Evolutionary conservation across 2,888 invertebrate species (phyloP), one percentile per base, ranked within the genome.

Genomic region (Sarcophaga caerulescens): DNA sequence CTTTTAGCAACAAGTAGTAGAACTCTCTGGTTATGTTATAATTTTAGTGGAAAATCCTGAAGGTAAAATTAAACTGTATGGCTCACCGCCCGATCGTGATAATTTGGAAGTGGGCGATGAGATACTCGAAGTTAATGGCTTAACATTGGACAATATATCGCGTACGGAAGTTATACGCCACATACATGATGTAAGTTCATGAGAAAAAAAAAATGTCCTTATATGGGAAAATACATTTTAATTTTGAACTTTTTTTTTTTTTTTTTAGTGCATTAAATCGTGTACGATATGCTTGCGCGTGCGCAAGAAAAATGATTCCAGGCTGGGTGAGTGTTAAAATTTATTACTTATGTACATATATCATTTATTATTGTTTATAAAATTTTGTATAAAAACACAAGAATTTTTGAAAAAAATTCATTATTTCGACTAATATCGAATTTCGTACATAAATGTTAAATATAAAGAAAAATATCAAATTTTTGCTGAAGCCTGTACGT

Each of bases 71-170:
- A 98, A 98, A 94, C 94, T 98, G 89, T 98, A 98, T 93, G 98
- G 98, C 89, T 97, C 97, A 88, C 97, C 97, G 88, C 98, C 98
- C 82, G 98, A 99, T 92, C 96, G 97, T 94, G 98, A 99, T 94
- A 96, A 96, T 94, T 94, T 99, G 94, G 98, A 98, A 94, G 96
- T 99, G 91, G 98, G 98, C 86, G 99, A 99, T 94, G 99, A 99
- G 94, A 99, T 99, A 93, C 95, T 99, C 94, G 98, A 98, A 94
- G 98, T 99, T 89, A 99, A 99, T 93, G 99, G 99, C 90, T 96
- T 97, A 89, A 96, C 96, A 89, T 94, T 99, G 91, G 98, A 98
- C 91, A 97, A 98, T 93, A 97, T 97, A 93, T 96, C 97, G 84
- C 96, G 98, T 92, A 96, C 97, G 0, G 98, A 99, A 94, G 97